Evolutionary conservation across 2,888 invertebrate genomes (phyloP), one percentile per base, ranked within the genome.

Genomic region (Chouioia cunea): DNA sequence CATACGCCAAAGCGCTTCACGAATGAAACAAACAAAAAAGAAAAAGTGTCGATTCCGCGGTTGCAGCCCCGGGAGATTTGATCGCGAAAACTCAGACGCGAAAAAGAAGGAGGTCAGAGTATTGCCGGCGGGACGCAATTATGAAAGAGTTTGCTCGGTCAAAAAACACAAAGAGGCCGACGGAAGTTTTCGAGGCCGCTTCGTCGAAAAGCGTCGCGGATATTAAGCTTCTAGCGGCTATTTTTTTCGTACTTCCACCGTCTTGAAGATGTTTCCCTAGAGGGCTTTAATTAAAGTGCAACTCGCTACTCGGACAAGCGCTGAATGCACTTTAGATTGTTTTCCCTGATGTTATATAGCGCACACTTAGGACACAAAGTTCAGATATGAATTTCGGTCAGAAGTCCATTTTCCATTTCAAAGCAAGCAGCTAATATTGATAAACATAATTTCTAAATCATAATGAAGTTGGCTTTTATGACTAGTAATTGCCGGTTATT

Each of bases 71-170:
- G 46, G 76, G 73, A 68, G 76, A 77, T 78, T 78, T 78, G 75
- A 78, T 79, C 73, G 59, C 71, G 54, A 77, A 36, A 68, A 77
- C 72, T 77, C 73, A 74, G 70, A 72, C 75, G 69, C 62, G 22
- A 53, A 44, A 53, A 60, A 59, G 46, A 65, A 53, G 23, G 48
- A 22, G 62, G 48, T 50, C 60, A 60, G 53, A 16, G 15, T 47
- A 62, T 48, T 59, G 67, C 56, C 58, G 23, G 58, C 52, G 52
- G 69, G 53, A 46, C 65, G 74, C 69, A 77, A 79, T 79, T 77
- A 74, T 75, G 73, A 78, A 77, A 77, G 77, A 53, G 48, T 60
- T 50, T 36, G 14, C 50, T 27, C 57, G 15, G 10, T 1, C 18
- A 48, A 59, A 58, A 57, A 16, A 63, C 58, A 63, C 15, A 44